Percentiles rank a stretch among this genome's conserved stretches.
These are phyloP conservation scores for Drosophila algonquin DNA, from an alignment of 2,888 invertebrate genomes.

Conservation along the genomic window DNA sequence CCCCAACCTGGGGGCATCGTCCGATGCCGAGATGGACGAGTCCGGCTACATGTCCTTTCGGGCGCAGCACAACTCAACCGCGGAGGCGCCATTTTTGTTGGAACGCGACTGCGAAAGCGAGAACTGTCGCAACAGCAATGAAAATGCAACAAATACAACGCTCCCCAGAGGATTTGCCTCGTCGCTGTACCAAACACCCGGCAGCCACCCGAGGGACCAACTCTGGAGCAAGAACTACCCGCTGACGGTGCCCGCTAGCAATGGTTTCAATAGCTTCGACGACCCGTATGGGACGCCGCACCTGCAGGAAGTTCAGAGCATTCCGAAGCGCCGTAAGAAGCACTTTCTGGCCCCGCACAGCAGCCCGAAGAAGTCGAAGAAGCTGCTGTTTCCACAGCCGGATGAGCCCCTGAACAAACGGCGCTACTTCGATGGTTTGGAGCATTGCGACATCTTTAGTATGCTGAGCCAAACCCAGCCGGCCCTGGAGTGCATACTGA, in stretches of 20 bases:
- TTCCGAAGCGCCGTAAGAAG: slow-evolving; percentile 54
- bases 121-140: slow-evolving; percentile 58
- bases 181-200: slow-evolving; percentile 58
- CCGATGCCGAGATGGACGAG: slow-evolving; percentile 66
- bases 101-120: slow-evolving; percentile 59
- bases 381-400: slow-evolving; percentile 57
- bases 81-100: slow-evolving; percentile 72
- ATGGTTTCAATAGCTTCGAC: slow-evolving; percentile 15
- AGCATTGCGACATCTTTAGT: slow-evolving; percentile 61
- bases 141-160: slow-evolving; percentile 50
- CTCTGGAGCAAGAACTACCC: slow-evolving; percentile 27
- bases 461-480: slow-evolving; percentile 56
- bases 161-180: slow-evolving; percentile 18
- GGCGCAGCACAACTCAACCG: slow-evolving; percentile 66
- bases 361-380: slow-evolving; percentile 72
- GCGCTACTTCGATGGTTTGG: slow-evolving; percentile 62
- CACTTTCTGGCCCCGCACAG: slow-evolving; percentile 50
- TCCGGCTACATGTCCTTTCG: slow-evolving; percentile 70
- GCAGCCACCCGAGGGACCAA: slow-evolving; percentile 8
- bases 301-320: slow-evolving; percentile 27
- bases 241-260: slow-evolving; percentile 14
- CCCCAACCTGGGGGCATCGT: slow-evolving; percentile 20
- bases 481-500: slow-evolving; percentile 60
- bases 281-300: slow-evolving; percentile 42
- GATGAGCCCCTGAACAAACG: slow-evolving; percentile 17